Percentiles rank a stretch among this genome's conserved stretches.
phyloP scores from a whole-genome alignment of 2,888 invertebrate species.

The Nomada ferruginata region DNA sequence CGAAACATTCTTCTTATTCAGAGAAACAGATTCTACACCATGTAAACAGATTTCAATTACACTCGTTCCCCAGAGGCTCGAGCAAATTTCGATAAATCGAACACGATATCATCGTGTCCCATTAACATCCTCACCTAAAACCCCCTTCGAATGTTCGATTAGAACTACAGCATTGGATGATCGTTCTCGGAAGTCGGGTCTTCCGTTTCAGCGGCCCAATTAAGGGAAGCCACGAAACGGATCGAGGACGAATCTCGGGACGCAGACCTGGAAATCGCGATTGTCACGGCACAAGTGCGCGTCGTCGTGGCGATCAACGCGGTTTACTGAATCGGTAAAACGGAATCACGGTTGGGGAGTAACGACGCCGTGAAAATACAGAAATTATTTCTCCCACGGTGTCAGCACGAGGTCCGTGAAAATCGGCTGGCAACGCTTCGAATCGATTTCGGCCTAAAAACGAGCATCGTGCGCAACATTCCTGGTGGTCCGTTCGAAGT shows the following conservation, averaged over 20 bases:
- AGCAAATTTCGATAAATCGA: conserved; percentile 31
- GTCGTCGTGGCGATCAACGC: conserved; percentile 54
- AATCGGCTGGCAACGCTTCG: conserved; percentile 72
- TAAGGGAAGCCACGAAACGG: conserved; percentile 46
- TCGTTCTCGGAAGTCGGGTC: conserved; percentile 58
- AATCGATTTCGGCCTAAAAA: conserved; percentile 72
- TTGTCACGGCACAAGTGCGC: conserved; percentile 63
- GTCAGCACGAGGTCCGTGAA: conserved; percentile 78
- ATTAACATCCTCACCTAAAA: conserved; percentile 28
- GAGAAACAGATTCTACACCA: background rate
- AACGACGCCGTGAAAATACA: conserved; percentile 49
- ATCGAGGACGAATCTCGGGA: conserved; percentile 25
- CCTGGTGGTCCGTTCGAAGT: conserved; percentile 77
- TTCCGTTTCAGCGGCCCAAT: conserved; percentile 60
- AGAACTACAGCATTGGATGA: conserved; percentile 29
- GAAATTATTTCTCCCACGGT: conserved; percentile 76
- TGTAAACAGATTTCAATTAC: background rate
- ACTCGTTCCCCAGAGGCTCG: background rate
- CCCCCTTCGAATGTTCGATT: conserved; percentile 36
- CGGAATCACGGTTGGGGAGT: conserved; percentile 61
- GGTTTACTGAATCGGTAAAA: conserved; percentile 45
- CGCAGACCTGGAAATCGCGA: conserved; percentile 52
- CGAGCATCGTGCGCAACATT: conserved; percentile 63
- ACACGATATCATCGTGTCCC: conserved; percentile 32
- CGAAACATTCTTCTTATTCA: background rate